Evolutionary conservation across 2,888 invertebrate genomes (phyloP).

Genomic region (Cordilura impudica): DNA sequence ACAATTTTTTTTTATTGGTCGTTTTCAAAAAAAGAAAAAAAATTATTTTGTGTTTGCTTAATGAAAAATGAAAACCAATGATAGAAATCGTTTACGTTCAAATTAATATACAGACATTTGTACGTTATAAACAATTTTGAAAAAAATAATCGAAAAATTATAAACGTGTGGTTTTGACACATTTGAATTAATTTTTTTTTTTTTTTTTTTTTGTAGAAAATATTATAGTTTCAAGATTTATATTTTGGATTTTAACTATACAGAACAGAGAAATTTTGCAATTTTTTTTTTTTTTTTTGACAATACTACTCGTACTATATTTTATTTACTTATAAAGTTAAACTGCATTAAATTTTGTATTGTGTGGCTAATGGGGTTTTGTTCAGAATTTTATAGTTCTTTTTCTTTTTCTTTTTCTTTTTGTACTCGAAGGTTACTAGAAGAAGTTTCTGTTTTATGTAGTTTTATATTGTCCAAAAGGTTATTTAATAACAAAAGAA

Average conservation of each 20-base stretch:
- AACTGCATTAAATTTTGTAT: not conserved
- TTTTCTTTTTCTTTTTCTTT: no score
- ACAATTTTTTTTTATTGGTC: not conserved
- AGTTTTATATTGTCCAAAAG: not conserved
- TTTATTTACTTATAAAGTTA: not conserved
- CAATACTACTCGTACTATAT: not conserved
- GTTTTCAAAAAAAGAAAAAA: no score
- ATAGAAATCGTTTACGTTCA: slow-evolving; percentile 44
- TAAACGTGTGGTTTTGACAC: slow-evolving; percentile 59
- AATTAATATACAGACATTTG: no score
- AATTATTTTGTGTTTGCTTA: slow-evolving; percentile 25
- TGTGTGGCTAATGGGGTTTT: not conserved
- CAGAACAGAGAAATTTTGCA: no score
- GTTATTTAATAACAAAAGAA: no score
- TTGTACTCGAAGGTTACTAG: not conserved
- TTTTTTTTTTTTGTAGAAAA: not conserved
- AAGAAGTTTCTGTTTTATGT: not conserved
- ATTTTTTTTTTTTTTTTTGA: not conserved
- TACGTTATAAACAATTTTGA: slow-evolving; percentile 40
- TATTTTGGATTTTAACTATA: not conserved
- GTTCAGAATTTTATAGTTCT: not conserved
- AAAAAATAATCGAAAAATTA: slow-evolving; percentile 37
- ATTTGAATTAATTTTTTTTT: slow-evolving; percentile 37
- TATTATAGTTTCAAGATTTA: not conserved
- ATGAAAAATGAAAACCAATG: slow-evolving; percentile 52